Percentiles rank a stretch among this genome's conserved stretches.
Evolutionary conservation across 2,888 invertebrate genomes (phyloP).

Genomic region (Lagria hirta): DNA sequence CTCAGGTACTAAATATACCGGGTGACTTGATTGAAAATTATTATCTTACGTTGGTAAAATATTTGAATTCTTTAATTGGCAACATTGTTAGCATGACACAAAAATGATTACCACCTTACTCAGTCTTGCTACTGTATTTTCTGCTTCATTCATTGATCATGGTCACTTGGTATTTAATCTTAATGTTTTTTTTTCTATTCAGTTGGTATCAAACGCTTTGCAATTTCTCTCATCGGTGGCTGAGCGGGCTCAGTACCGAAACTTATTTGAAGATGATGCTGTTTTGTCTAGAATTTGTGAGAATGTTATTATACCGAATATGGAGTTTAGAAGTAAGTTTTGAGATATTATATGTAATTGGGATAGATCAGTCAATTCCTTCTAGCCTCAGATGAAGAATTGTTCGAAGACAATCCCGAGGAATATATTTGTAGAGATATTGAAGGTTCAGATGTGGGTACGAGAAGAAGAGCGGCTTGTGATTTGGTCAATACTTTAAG

Average conservation of each 20-base stretch:
- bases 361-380: not conserved
- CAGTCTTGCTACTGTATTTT: too few relatives aligned
- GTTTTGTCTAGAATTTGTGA: conserved; percentile 92
- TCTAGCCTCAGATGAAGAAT: conserved; percentile 86
- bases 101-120: too few relatives aligned
- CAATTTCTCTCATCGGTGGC: conserved; percentile 95
- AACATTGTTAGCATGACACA: too few relatives aligned
- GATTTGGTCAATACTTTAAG: conserved; percentile 93
- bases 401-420: conserved; percentile 97
- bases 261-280: conserved; percentile 83
- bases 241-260: conserved; percentile 83
- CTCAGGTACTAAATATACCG: too few relatives aligned
- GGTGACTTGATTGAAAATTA: too few relatives aligned
- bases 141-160: too few relatives aligned
- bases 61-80: too few relatives aligned
- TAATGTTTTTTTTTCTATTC: conserved; percentile 40
- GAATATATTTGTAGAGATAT: conserved; percentile 96
- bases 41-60: too few relatives aligned
- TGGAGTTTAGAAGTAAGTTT: conserved; percentile 84
- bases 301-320: conserved; percentile 97
- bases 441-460: conserved; percentile 98
- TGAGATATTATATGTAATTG: conserved; percentile 2
- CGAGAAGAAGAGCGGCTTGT: conserved; percentile 92
- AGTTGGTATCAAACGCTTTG: conserved; percentile 95
- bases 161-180: too few relatives aligned